phyloP scores from a whole-genome alignment of 2,797 vertebrate genomes.

The Acestrorhynchus altus region DNA sequence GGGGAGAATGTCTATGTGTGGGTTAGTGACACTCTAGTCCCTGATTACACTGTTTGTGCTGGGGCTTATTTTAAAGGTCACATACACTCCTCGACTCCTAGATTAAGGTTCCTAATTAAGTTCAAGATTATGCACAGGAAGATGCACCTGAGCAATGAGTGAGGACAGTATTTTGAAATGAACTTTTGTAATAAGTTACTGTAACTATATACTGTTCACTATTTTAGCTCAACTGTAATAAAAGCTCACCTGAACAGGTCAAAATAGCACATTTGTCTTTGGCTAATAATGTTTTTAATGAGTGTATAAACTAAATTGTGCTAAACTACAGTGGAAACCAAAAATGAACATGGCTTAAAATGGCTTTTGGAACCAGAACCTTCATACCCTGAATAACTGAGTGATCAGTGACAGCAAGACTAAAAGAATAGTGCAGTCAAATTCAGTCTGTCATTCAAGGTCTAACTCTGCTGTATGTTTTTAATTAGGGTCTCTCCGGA shows the following conservation, averaged over 20 bases:
- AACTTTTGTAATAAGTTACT: no score
- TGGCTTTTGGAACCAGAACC: no score
- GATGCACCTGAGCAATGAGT: neutral
- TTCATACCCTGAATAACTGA: neutral
- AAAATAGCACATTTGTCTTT: no score
- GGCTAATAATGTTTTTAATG: no score
- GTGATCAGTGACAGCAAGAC: neutral
- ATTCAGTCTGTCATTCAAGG: neutral
- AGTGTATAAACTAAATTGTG: no score
- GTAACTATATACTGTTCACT: no score
- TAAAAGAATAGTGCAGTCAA: neutral
- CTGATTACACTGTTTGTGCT: constrained; percentile 61
- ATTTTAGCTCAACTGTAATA: no score
- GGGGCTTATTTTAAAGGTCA: constrained; percentile 63
- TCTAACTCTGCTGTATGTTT: constrained; percentile 30
- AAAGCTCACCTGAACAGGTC: no score
- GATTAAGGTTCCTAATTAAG: neutral
- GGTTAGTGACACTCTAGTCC: constrained; percentile 37
- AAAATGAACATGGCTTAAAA: no score
- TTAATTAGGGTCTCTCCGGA: constrained; percentile 52
- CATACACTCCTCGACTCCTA: neutral
- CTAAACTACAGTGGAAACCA: no score
- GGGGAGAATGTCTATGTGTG: constrained; percentile 50
- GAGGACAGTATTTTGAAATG: neutral
- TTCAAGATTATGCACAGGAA: neutral